Evolutionary conservation across 2,113 vertebrate genomes (phyloP).

Genomic region (Chrysemys picta): DNA sequence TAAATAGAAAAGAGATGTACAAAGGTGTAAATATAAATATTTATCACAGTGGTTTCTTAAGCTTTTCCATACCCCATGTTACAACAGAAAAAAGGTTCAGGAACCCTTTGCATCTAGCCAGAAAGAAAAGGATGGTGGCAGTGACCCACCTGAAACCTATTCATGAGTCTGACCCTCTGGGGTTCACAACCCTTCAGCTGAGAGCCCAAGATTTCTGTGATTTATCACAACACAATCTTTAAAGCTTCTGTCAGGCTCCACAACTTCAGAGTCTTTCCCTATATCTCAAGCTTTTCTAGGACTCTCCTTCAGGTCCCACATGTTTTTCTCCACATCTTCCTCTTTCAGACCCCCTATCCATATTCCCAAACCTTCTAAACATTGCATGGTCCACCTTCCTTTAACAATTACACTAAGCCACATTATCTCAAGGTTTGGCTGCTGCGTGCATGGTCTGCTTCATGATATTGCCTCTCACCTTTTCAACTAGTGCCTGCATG

Average conservation of each 20-base stretch:
- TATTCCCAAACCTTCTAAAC: background rate
- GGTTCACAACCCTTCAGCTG: background rate
- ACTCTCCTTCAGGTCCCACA: background rate
- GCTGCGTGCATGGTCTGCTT: background rate
- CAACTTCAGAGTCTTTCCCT: background rate
- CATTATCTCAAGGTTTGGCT: background rate
- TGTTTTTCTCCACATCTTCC: background rate
- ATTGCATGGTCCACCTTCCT: background rate
- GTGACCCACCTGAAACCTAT: background rate
- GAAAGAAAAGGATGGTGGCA: background rate
- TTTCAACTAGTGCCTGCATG: background rate
- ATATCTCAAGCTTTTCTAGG: background rate
- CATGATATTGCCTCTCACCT: background rate
- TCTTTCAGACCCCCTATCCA: background rate
- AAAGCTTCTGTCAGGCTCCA: background rate
- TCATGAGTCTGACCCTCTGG: background rate
- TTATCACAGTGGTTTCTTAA: background rate
- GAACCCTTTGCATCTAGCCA: background rate
- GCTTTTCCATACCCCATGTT: background rate
- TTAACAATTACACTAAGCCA: background rate
- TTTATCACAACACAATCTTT: background rate
- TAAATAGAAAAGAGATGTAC: background rate
- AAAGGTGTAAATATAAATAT: background rate
- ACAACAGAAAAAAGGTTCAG: background rate
- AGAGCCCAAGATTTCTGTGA: background rate